Percentiles rank a stretch among this genome's conserved stretches.
phyloP scores from a whole-genome alignment of 2,888 invertebrate genomes.

The Gonocerus acuteangulatus region DNA sequence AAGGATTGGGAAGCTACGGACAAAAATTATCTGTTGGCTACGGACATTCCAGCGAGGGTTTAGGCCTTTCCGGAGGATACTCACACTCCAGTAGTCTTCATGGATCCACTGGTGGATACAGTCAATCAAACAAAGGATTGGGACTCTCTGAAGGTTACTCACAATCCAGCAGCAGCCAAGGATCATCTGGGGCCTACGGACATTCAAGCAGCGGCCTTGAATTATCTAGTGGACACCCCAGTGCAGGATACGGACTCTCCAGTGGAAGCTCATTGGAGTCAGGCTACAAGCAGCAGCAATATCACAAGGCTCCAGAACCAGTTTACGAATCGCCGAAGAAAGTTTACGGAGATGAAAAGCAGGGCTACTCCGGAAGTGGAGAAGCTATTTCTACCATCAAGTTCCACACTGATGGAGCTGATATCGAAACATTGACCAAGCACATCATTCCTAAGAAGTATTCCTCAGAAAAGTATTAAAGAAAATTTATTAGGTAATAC shows the following conservation, averaged over 20 bases:
- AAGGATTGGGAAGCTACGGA: background rate
- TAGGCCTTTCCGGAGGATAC: background rate
- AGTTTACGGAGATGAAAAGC: background rate
- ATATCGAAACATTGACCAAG: slow-evolving; percentile 4
- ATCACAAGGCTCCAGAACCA: background rate
- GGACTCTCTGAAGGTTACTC: too few species aligned
- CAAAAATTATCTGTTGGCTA: too few species aligned
- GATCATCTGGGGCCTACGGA: background rate
- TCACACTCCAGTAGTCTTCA: too few species aligned
- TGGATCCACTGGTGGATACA: too few species aligned
- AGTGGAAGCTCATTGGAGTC: background rate
- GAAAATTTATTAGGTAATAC: background rate
- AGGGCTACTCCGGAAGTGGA: background rate
- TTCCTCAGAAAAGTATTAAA: slow-evolving; percentile 7
- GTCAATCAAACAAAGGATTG: too few species aligned
- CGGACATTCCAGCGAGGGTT: background rate
- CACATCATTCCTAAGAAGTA: slow-evolving; percentile 17
- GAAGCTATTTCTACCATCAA: slow-evolving; percentile 10
- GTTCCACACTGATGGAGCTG: slow-evolving; percentile 16
- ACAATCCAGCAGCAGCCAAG: background rate
- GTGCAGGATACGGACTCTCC: background rate
- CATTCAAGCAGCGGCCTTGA: background rate
- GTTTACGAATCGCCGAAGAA: background rate
- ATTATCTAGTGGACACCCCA: background rate
- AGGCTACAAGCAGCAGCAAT: background rate